Evolutionary conservation across 2,797 vertebrate species (phyloP), one percentile per base, ranked within the genome.

Genomic region (Rhinoraja longicauda): DNA sequence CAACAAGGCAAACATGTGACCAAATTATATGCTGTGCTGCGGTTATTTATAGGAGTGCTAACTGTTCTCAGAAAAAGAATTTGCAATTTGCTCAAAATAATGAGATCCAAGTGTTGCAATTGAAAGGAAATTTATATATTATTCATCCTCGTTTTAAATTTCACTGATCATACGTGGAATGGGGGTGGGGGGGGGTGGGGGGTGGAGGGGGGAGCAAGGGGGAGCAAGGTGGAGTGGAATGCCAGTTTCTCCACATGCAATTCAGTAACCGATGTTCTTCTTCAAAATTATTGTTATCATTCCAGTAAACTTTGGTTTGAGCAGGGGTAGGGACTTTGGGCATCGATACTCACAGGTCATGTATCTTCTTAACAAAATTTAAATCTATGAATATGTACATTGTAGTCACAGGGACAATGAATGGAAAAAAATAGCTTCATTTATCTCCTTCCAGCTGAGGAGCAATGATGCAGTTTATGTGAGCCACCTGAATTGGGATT

Each of bases 21-120:
- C 39, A 26, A n/a, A 7, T 53, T 91, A 67, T 91, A 92, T 92
- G 36, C 39, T 26, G 12, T 75, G 21, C 24, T 92, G 10, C 36
- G n/a, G 24, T 57, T 92, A 92, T 92, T 92, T 92, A 75, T 73
- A 92, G 57, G 10, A 13, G 39, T 29, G 36, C 64, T 92, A 45
- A 45, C 39, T 92, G 67, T 45, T 92, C 70, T 53, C 67, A 75
- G 21, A n/a, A 39, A 92, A 73, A 75, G 12, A 36, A 92, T 75
- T 13, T 92, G 29, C 67, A 72, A 91, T 73, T 91, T 92, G 39
- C 45, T 92, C 90, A 53, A 73, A 92, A 10, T n/a, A 75, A 39
- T 57, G 21, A 73, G 29, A 45, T 53, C 64, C 62, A 75, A 75
- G 24, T 75, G 21, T 45, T 92, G 90, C 24, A 92, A 10, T 92